Conservation (phyloP, 2,113 vertebrate species). For the Helogale parvula region DNA sequence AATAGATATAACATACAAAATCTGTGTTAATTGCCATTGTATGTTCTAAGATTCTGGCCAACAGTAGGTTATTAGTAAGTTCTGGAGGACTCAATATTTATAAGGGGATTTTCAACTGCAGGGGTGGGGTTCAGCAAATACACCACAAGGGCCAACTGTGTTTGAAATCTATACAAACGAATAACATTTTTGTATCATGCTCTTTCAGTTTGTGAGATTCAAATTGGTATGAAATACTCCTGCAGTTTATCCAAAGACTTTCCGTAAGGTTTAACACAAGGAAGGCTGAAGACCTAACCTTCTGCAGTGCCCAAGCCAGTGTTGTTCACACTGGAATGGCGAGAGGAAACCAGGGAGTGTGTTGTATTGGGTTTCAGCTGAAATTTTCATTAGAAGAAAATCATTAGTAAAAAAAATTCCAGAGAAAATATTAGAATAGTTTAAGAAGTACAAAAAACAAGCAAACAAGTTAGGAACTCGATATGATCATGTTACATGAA, state of each 20-base stretch:
- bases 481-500: not conserved
- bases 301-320: not conserved
- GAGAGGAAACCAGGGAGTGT: not conserved
- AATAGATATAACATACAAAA: not conserved
- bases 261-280: not conserved
- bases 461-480: not conserved
- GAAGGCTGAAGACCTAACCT: not conserved
- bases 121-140: not conserved
- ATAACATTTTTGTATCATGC: not conserved
- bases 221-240: not conserved
- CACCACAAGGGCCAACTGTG: not conserved
- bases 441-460: slow-evolving; percentile 11
- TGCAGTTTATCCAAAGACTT: not conserved
- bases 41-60: not conserved
- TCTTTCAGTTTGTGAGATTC: not conserved
- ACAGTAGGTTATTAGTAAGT: not conserved
- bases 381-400: slow-evolving; percentile 40
- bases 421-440: slow-evolving; percentile 14
- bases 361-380: not conserved
- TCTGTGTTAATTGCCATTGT: not conserved
- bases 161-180: not conserved
- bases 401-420: not conserved
- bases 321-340: not conserved
- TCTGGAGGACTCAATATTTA: not conserved
- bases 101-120: not conserved